Evolutionary conservation across 2,888 invertebrate genomes (phyloP).

Genomic region (Operophtera brumata): DNA sequence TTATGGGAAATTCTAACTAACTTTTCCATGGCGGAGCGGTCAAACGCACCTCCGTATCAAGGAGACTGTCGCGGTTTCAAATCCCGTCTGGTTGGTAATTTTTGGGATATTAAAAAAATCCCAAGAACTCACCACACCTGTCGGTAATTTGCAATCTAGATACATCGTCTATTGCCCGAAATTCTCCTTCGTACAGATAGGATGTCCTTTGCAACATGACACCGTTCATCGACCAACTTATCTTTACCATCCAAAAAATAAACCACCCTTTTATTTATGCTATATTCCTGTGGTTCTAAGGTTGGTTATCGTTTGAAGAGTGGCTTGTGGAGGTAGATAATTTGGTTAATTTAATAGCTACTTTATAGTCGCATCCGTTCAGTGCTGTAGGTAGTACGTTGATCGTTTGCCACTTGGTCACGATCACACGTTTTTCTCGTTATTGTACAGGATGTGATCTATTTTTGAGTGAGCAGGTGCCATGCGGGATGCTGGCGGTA

Average conservation of each 20-base stretch:
- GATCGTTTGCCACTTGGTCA: slow-evolving; percentile 29
- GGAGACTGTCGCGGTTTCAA: no score
- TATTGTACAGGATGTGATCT: slow-evolving; percentile 32
- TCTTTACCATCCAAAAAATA: background rate
- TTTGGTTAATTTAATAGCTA: slow-evolving; percentile 1
- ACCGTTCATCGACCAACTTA: slow-evolving; percentile 19
- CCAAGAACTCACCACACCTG: no score
- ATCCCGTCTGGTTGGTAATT: no score
- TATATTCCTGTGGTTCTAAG: background rate
- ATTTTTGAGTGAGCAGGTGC: slow-evolving; percentile 36
- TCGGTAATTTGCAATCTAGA: slow-evolving; percentile 4
- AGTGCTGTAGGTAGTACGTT: slow-evolving; percentile 9
- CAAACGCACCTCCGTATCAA: no score
- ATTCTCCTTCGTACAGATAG: slow-evolving; percentile 16
- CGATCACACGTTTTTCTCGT: slow-evolving; percentile 32
- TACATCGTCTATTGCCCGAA: slow-evolving; percentile 5
- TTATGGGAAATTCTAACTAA: no score
- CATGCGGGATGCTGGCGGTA: slow-evolving; percentile 12
- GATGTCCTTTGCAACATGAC: slow-evolving; percentile 29
- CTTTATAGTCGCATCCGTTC: slow-evolving; percentile 1
- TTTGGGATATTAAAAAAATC: no score
- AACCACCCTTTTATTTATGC: slow-evolving; percentile 8
- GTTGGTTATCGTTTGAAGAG: slow-evolving; percentile 3
- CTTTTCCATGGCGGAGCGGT: no score
- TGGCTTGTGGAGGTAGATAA: background rate